Conservation (phyloP, 2,888 invertebrate genomes). For the Peribatodes rhomboidaria region DNA sequence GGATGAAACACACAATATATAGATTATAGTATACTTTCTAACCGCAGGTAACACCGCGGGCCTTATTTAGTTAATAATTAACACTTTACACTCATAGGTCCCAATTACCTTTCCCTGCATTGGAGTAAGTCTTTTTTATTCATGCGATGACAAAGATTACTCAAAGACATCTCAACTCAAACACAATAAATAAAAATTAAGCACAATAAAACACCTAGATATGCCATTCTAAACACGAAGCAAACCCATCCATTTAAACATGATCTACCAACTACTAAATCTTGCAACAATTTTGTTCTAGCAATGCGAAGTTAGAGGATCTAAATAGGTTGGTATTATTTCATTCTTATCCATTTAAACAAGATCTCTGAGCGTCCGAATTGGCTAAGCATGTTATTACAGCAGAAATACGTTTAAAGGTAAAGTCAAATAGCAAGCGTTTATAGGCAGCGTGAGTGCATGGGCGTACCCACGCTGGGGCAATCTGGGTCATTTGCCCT, state of each 20-base stretch:
- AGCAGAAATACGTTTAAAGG: neutral
- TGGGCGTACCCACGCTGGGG: too few species aligned
- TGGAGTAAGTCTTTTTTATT: too few species aligned
- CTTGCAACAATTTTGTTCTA: conserved; percentile 24
- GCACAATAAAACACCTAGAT: conserved; percentile 23
- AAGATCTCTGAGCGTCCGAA: conserved; percentile 16
- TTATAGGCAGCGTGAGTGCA: too few species aligned
- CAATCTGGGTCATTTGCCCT: too few species aligned
- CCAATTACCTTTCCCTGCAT: too few species aligned
- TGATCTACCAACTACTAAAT: conserved; percentile 28
- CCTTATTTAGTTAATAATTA: too few species aligned
- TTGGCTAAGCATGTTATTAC: conserved; percentile 13
- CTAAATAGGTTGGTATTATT: conserved; percentile 31
- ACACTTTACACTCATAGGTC: too few species aligned
- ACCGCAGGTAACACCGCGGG: too few species aligned
- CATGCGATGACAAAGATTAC: neutral
- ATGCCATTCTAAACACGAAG: conserved; percentile 34
- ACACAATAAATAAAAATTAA: conserved; percentile 24
- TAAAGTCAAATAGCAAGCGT: neutral
- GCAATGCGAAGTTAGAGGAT: conserved; percentile 16
- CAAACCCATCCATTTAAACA: conserved; percentile 22
- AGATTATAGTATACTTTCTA: too few species aligned
- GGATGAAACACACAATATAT: too few species aligned
- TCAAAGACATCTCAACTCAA: neutral
- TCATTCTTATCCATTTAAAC: conserved; percentile 24